Evolutionary conservation across 2,113 vertebrate genomes (phyloP), one percentile per base, ranked within the genome.

Genomic region (Pelusios castaneus): DNA sequence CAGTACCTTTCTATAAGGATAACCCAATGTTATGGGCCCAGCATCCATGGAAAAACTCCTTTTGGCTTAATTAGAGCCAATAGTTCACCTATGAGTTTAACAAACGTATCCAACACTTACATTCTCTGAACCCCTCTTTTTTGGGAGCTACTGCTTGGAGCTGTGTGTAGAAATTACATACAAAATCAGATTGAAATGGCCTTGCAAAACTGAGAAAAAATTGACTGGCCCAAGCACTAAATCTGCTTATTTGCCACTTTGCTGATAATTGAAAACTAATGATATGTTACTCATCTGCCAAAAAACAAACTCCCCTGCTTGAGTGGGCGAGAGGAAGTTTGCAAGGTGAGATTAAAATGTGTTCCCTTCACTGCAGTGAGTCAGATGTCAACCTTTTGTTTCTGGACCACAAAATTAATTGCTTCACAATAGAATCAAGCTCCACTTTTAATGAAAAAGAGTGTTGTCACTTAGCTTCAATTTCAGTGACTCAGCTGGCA

Each of bases 381-480:
- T 58, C 19, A 10, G 89, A 78, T 86, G 83, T 73, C 91, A 93
- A 79, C 79, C 38, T 91, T 88, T 95, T 85, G 25, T 92, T 92
- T 93, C 81, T 87, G 79, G 95, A 91, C 79, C 91, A 91, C 93
- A 41, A 92, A 94, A 93, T 92, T 92, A 96, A 96, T 96, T 91
- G 84, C 47, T 83, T 47, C 77, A 85, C 85, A 89, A 87, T 85
- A 49, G 70, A 95, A 90, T 88, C 76, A 89, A 83, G 38, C 79
- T 85, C 93, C 70, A 94, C 89, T 95, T n/a, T 94, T 95, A 92
- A 70, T 76, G 25, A 80, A 90, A 92, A 55, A 80, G 5, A 75
- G 84, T 84, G 55, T 82, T 94, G 90, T 88, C 76, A 70, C 60
- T 87, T 93, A 49, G 38, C 25, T 58, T 84, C 22, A 49, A n/a